phyloP scores from a whole-genome alignment of 2,888 invertebrate genomes.

The Pheosia gnoma region DNA sequence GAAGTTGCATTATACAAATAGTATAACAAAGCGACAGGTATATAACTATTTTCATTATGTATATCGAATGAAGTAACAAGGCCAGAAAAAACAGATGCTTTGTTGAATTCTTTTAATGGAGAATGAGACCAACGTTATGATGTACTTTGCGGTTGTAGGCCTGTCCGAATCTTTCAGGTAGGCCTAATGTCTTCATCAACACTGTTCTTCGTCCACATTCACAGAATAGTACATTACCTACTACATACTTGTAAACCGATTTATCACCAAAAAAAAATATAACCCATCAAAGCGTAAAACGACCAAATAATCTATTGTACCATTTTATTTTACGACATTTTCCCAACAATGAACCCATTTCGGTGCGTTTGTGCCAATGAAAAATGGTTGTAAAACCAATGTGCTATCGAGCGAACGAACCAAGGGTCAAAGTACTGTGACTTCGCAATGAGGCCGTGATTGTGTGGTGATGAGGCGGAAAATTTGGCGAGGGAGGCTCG shows the following conservation, averaged over 20 bases:
- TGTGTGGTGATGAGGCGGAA: conserved; percentile 47
- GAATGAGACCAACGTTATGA: too few species aligned
- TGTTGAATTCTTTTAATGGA: too few species aligned
- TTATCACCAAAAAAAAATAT: conserved; percentile 4
- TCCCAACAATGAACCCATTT: conserved; percentile 9
- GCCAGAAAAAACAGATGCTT: too few species aligned
- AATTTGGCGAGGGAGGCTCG: conserved; percentile 38
- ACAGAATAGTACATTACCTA: neutral
- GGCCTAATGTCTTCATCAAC: too few species aligned
- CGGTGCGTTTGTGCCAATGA: conserved; percentile 19
- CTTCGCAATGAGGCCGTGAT: conserved; percentile 43
- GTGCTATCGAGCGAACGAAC: conserved; percentile 38
- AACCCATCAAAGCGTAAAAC: conserved; percentile 21
- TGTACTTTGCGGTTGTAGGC: too few species aligned
- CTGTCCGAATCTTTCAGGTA: too few species aligned
- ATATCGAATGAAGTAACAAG: too few species aligned
- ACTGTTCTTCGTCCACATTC: too few species aligned
- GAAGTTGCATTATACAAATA: neutral
- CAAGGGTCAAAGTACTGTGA: conserved; percentile 45
- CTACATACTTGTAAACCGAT: conserved; percentile 7
- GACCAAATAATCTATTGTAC: conserved; percentile 21
- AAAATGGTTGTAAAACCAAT: conserved; percentile 43
- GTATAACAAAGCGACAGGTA: neutral
- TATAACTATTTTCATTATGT: too few species aligned
- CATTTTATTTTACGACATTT: conserved; percentile 31